Conservation (phyloP, 2,113 vertebrate species). For the Oreochromis aureus region DNA sequence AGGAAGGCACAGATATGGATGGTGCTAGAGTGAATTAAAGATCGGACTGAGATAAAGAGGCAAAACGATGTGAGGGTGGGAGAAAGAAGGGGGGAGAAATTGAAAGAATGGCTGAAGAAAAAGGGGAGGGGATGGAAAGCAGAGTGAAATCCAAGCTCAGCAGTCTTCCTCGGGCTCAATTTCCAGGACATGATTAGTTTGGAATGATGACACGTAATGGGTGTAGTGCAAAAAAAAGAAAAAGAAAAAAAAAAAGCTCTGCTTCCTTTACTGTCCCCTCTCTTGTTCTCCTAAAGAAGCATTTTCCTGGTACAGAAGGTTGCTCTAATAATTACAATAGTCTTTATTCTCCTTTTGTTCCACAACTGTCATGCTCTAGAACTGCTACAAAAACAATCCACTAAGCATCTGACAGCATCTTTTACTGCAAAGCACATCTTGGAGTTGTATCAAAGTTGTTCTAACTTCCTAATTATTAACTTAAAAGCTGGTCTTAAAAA, state of each 20-base stretch:
- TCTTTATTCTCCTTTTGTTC: conserved; percentile 32
- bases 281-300: conserved; percentile 21
- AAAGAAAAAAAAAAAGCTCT: background rate
- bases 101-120: background rate
- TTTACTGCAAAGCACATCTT: background rate
- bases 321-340: conserved; percentile 20
- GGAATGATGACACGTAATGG: conserved; percentile 66
- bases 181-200: conserved; percentile 70
- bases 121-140: background rate
- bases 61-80: conserved; percentile 24
- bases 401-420: conserved; percentile 37
- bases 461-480: conserved; percentile 11
- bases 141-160: conserved; percentile 59
- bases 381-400: conserved; percentile 26
- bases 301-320: conserved; percentile 29
- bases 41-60: conserved; percentile 52
- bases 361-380: conserved; percentile 17
- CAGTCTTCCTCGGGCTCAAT: conserved; percentile 62
- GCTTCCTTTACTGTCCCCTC: background rate
- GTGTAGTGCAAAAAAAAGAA: conserved; percentile 13
- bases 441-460: background rate
- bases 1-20: conserved; percentile 38
- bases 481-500: background rate
- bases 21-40: conserved; percentile 33
- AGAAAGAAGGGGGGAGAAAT: background rate